Percentiles rank a stretch among this genome's conserved stretches.
phyloP scores from a whole-genome alignment of 2,888 invertebrate genomes.

The Cerastis leucographa region DNA sequence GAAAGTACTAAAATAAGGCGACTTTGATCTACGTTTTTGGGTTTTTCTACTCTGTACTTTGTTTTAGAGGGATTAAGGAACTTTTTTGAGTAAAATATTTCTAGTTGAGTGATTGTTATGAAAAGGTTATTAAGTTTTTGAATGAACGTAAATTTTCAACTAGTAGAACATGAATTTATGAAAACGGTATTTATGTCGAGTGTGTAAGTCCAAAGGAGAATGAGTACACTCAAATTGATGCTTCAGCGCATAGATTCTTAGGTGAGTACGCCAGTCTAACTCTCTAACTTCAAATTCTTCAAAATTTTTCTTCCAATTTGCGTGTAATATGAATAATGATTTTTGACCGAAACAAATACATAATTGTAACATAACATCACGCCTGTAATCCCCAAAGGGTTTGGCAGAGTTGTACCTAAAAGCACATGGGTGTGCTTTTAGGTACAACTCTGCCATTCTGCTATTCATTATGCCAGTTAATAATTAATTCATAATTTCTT shows the following conservation, averaged over 20 bases:
- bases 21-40: conserved; percentile 34
- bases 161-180: background rate
- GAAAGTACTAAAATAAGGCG: conserved; percentile 44
- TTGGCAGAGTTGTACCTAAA: too few species aligned
- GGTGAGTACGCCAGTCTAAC: background rate
- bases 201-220: background rate
- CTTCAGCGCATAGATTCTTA: background rate
- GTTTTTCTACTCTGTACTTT: conserved; percentile 8
- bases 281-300: background rate
- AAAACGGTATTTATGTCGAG: conserved; percentile 9
- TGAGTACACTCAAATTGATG: background rate
- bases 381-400: too few species aligned
- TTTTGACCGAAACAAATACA: background rate
- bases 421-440: too few species aligned
- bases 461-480: too few species aligned
- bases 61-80: background rate
- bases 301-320: background rate
- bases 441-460: too few species aligned
- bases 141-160: background rate
- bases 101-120: background rate
- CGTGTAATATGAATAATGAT: background rate
- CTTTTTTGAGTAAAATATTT: conserved; percentile 20
- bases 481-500: too few species aligned
- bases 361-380: background rate
- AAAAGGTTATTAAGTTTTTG: conserved; percentile 11